Evolutionary conservation across 1,140 invertebrate genomes (phyloP), one percentile per base, ranked within the genome.

Genomic region (Parapsyche elsis): DNA sequence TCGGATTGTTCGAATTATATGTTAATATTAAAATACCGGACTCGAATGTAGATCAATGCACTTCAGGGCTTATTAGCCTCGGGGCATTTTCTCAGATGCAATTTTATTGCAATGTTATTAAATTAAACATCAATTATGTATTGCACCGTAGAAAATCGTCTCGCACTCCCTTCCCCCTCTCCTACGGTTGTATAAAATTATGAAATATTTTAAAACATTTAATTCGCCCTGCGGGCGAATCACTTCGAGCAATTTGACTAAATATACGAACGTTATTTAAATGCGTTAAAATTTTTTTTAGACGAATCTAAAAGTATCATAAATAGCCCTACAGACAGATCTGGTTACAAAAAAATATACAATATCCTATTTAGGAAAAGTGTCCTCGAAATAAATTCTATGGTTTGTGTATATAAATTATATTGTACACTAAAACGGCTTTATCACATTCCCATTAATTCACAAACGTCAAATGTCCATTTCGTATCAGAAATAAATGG

Each of bases 121-220:
- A 61, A 61, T 61, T 61, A 61, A 38, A 21, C 57, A 61, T 61
- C 57, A 61, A 61, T 61, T 61, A 61, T 61, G 57, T 61, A 19
- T 61, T 61, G 57, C 57, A 16, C 49, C 49, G 57, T 21, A 16
- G 57, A 19, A 61, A 61, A 61, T 61, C 57, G 57, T 61, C 57
- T 61, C 57, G 21, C 16, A 61, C 16, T 61, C 57, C 57, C 57
- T 61, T 53, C 49, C 12, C 12, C 49, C 49, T 19, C 30, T 38
- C 7, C 30, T 1, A 38, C 1, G 30, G 7, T 4, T 38, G 30
- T 38, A 38, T 38, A 38, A 38, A 38, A 38, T 38, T 38, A 7
- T 7, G 30, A 38, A 38, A 38, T 38, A 38, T 38, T 38, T 38
- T 38, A 38, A 38, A 4, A 38, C 30, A 38, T 38, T 38, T 38